Evolutionary conservation across 2,888 invertebrate species (phyloP).

Genomic region (Tillus elongatus): DNA sequence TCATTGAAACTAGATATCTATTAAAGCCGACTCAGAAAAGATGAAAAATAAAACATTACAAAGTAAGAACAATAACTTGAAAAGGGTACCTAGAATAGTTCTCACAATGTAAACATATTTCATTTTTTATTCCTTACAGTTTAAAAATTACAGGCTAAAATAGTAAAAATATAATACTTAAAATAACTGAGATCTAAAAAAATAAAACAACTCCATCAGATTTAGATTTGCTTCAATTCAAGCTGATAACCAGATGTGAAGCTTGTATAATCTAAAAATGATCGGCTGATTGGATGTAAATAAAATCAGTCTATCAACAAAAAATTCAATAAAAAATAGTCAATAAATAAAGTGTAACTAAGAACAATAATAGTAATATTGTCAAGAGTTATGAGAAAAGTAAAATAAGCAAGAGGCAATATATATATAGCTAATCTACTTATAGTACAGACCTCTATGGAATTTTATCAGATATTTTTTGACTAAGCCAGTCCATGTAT

Average conservation of each 20-base stretch:
- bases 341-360: slow-evolving; percentile 18
- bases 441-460: slow-evolving; percentile 12
- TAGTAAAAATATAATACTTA: slow-evolving; percentile 31
- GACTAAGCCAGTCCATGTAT: slow-evolving; percentile 4
- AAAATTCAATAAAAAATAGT: slow-evolving; percentile 21
- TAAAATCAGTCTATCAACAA: slow-evolving; percentile 31
- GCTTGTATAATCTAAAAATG: neutral
- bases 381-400: slow-evolving; percentile 21
- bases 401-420: neutral
- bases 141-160: too few species aligned
- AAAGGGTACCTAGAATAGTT: too few species aligned
- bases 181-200: slow-evolving; percentile 28
- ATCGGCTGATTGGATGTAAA: slow-evolving; percentile 21
- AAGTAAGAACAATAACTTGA: too few species aligned
- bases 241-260: neutral
- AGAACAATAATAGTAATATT: slow-evolving; percentile 28
- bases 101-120: too few species aligned
- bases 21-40: too few species aligned
- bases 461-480: slow-evolving; percentile 5
- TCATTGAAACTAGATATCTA: too few species aligned
- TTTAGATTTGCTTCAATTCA: too few species aligned
- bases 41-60: too few species aligned
- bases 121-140: too few species aligned
- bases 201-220: too few species aligned
- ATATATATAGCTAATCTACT: slow-evolving; percentile 12